A percentile compares a stretch with the other conserved stretches of the same genome.
Conservation (phyloP, 64 coral and sea anemone species). For the Montipora foliosa region DNA sequence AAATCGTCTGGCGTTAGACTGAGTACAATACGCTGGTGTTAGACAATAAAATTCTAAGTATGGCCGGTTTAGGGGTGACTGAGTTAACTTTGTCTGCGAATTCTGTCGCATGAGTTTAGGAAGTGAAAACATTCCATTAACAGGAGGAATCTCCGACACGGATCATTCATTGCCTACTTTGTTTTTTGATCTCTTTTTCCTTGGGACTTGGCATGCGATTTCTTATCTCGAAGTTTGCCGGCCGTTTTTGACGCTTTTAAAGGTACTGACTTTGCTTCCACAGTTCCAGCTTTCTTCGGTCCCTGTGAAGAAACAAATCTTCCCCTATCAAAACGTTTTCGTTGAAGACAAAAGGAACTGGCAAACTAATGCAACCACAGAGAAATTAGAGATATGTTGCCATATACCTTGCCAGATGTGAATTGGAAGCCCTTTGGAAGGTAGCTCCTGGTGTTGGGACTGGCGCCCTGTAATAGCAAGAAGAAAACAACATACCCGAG, state of each 20-base stretch:
- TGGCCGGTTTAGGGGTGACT: no score
- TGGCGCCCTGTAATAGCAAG: neutral
- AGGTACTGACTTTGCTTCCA: conserved; percentile 10
- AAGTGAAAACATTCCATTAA: neutral
- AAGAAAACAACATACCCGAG: neutral
- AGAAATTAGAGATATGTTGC: neutral
- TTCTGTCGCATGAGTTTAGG: no score
- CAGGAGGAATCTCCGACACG: neutral
- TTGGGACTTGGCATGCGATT: neutral
- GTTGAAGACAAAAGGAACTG: neutral
- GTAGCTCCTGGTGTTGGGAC: conserved; percentile 63
- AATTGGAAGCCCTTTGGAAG: conserved; percentile 66
- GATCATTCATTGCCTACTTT: neutral
- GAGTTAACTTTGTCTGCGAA: no score
- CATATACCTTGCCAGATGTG: conserved; percentile 52
- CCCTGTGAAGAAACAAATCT: neutral
- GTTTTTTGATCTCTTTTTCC: neutral
- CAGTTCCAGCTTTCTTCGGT: conserved; percentile 22
- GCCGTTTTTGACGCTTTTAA: conserved; percentile 15
- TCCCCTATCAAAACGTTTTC: neutral
- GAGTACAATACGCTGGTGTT: no score
- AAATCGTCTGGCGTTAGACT: no score
- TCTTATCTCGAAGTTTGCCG: conserved; percentile 5
- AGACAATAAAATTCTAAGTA: no score
- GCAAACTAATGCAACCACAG: neutral